Percentiles rank a stretch among this genome's conserved stretches.
These are phyloP conservation scores for Peromyscus attwateri DNA, from an alignment of 2,797 vertebrate species.

Conservation along the genomic window DNA sequence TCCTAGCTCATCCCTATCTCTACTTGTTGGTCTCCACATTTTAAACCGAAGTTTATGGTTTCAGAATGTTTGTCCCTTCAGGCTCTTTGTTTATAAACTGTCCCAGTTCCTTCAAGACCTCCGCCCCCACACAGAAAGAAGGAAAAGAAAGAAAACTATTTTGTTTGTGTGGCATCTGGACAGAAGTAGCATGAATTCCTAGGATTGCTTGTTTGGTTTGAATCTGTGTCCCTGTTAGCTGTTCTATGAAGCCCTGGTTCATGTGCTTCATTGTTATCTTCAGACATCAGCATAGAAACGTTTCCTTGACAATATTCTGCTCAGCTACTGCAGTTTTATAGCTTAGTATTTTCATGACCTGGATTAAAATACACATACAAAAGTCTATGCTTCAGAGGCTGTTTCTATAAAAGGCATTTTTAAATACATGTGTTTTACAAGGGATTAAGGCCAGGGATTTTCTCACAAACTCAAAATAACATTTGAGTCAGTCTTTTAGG, in stretches of 20 bases:
- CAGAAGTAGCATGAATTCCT: neutral
- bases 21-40: neutral
- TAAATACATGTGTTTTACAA: neutral
- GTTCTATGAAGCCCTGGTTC: neutral
- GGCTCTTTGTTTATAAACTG: neutral
- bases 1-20: neutral
- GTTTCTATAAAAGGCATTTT: neutral
- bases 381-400: neutral
- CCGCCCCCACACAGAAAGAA: neutral
- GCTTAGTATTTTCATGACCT: neutral
- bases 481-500: slow-evolving; percentile 13
- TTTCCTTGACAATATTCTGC: neutral
- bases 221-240: neutral
- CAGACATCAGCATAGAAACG: neutral
- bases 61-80: neutral
- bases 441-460: neutral
- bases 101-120: neutral
- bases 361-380: neutral
- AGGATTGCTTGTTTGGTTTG: neutral
- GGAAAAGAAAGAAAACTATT: neutral
- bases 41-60: neutral
- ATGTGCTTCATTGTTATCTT: neutral
- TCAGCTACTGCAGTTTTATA: neutral
- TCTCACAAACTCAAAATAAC: neutral
- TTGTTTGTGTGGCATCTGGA: neutral